Evolutionary conservation across 2,113 vertebrate genomes (phyloP).

Genomic region (Vimba vimba): DNA sequence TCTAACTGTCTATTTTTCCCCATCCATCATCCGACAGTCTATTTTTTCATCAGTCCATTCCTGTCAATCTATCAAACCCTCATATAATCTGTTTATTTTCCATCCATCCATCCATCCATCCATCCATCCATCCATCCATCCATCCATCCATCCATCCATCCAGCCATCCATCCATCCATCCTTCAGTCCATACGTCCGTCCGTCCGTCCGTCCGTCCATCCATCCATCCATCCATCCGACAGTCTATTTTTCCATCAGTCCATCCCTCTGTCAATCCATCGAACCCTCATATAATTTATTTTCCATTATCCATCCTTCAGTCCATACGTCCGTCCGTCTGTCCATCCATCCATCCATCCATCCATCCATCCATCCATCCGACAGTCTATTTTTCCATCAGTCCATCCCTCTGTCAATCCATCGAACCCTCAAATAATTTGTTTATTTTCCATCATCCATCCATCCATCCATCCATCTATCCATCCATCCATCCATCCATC

Average conservation of each 20-base stretch:
- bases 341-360: neutral
- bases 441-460: no score
- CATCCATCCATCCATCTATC: neutral
- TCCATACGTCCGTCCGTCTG: no score
- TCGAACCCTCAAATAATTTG: no score
- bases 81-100: no score
- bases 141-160: neutral
- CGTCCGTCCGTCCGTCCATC: no score
- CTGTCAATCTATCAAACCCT: no score
- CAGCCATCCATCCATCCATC: neutral
- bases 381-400: no score
- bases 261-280: neutral
- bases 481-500: neutral
- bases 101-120: neutral
- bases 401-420: neutral
- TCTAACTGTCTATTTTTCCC: no score
- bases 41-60: neutral
- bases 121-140: neutral
- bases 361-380: neutral
- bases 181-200: rapidly evolving
- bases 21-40: neutral
- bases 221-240: neutral
- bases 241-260: neutral
- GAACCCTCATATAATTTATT: no score
- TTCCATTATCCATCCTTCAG: neutral